Percentiles rank a stretch among this genome's conserved stretches.
Conservation (phyloP, 2,113 vertebrate genomes). For the Protomyctophum bolini region DNA sequence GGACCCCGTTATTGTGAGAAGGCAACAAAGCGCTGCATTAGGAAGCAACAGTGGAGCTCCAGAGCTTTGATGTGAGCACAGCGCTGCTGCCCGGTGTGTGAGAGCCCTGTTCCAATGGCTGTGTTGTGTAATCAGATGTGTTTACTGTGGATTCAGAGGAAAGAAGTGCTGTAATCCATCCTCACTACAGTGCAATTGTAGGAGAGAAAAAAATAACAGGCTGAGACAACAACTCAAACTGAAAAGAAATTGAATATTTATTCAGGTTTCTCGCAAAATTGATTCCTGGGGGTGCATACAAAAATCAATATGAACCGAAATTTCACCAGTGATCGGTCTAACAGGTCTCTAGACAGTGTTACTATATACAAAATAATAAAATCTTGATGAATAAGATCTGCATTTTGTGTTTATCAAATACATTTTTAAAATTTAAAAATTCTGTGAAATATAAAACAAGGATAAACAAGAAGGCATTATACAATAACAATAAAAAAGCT, state of each 20-base stretch:
- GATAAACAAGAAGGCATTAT: constrained; percentile 13
- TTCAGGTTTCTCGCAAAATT: constrained; percentile 42
- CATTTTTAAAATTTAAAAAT: not conserved
- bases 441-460: not conserved
- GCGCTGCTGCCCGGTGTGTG: constrained; percentile 70
- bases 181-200: constrained; percentile 54
- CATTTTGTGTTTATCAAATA: no score
- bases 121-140: constrained; percentile 77
- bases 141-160: constrained; percentile 74
- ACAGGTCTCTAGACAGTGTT: not conserved
- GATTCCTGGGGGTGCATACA: constrained; percentile 37
- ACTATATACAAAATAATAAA: no score
- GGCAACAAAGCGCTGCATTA: constrained; percentile 81
- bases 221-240: constrained; percentile 43
- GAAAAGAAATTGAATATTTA: constrained; percentile 48
- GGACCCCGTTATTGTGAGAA: constrained; percentile 79
- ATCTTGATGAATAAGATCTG: no score
- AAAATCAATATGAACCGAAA: constrained; percentile 22
- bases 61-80: constrained; percentile 79
- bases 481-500: constrained; percentile 15
- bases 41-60: constrained; percentile 69
- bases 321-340: constrained; percentile 14
- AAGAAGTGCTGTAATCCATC: constrained; percentile 69
- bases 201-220: constrained; percentile 28
- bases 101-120: constrained; percentile 73